Percentiles rank a stretch among this genome's conserved stretches.
Evolutionary conservation across 2,113 vertebrate genomes (phyloP).

Genomic region (Paradisaea rubra): DNA sequence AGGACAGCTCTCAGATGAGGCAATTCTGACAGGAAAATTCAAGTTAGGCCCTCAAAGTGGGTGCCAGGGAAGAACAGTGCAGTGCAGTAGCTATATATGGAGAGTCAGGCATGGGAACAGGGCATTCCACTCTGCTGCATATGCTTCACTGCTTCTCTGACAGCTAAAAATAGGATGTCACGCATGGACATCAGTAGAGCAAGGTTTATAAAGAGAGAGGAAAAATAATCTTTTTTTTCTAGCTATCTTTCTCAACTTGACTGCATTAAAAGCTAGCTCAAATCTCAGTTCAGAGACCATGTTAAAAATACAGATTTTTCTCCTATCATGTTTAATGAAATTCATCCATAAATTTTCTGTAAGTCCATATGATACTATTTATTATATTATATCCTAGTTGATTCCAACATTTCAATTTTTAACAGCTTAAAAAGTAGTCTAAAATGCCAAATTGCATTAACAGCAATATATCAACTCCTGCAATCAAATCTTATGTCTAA

Average conservation of each 20-base stretch:
- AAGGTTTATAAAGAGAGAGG: background rate
- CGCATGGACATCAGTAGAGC: background rate
- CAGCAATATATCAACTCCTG: background rate
- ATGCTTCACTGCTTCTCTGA: background rate
- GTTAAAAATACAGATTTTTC: background rate
- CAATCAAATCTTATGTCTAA: background rate
- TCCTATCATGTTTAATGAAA: background rate
- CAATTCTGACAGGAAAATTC: conserved; percentile 17
- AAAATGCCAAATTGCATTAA: background rate
- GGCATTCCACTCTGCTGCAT: background rate
- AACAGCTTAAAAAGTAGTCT: background rate
- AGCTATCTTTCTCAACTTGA: background rate
- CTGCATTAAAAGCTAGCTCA: background rate
- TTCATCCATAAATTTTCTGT: background rate
- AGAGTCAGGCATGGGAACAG: background rate
- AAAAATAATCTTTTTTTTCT: background rate
- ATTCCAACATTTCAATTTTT: background rate
- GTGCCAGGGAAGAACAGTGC: background rate
- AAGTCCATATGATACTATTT: background rate
- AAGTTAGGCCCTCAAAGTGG: background rate
- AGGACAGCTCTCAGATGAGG: conserved; percentile 1
- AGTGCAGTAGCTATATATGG: conserved; percentile 26
- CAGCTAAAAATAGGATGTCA: background rate
- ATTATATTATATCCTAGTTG: background rate
- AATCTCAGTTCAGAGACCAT: background rate